Evolutionary conservation across 2,113 vertebrate genomes (phyloP), one percentile per base, ranked within the genome.

Genomic region (Xiphias gladius): DNA sequence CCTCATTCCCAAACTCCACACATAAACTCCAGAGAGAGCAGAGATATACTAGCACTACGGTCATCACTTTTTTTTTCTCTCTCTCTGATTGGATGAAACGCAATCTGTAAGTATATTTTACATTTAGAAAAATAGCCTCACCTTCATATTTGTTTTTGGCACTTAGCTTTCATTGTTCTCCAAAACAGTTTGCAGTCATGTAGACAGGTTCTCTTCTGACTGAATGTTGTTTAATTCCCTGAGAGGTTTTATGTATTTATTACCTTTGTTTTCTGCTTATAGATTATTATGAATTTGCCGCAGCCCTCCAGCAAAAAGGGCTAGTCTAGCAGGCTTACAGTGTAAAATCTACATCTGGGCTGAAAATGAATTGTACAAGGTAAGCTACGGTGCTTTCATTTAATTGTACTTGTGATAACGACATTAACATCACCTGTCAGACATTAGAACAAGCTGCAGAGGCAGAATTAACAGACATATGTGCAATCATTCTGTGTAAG

Each of bases 301-400:
- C 24, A 62, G 41, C 13, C 19, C 26, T 12, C 17, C 46, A 26
- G 20, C 20, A 74, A 64, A 71, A 24, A 61, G 37, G 43, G 14
- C 8, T 59, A n/a, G n/a, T n/a, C n/a, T n/a, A n/a, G n/a, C n/a
- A n/a, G 43, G 71, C n/a, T 41, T 17, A 3, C 37, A 7, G 7
- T 7, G 8, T 58, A 6, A 46, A 16, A 39, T 77, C 69, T 55
- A 19, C 46, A 39, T n/a, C n/a, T n/a, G n/a, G 28, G 20, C 11
- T 41, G 58, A 76, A 58, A 43, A 94, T 94, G 93, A 87, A 30
- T 52, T 88, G 80, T 46, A 77, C 85, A 64, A 90, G 88, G 92
- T 94, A 58, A 68, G 87, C n/a, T 72, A 3, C 17, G 54, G 11
- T 57, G 37, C 35, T 76, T 52, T 71, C 19, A 39, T 5, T 72